These are phyloP conservation scores for Oreotrochilus melanogaster DNA, from an alignment of 2,113 vertebrate species.

Conservation along the genomic window DNA sequence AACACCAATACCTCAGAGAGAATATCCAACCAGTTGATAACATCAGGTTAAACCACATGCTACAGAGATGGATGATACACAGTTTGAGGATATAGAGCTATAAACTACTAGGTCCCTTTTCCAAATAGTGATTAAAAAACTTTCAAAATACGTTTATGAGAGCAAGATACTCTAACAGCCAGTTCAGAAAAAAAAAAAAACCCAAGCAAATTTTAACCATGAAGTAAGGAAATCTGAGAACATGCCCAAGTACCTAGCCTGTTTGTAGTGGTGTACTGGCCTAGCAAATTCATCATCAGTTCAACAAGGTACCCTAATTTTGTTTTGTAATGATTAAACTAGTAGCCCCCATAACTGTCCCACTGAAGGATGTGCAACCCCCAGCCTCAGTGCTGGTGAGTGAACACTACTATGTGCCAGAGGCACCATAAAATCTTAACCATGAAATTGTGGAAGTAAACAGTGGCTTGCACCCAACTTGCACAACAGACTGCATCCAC, in stretches of 20 bases:
- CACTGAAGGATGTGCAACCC: background rate
- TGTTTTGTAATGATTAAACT: background rate
- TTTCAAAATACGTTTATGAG: background rate
- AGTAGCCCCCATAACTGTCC: background rate
- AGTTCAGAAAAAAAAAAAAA: accelerated
- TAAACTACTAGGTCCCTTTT: background rate
- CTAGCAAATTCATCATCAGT: background rate
- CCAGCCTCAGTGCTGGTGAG: background rate
- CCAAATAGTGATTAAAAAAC: background rate
- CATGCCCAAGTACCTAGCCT: background rate
- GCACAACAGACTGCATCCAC: background rate
- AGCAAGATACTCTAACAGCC: background rate
- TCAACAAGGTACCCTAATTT: background rate
- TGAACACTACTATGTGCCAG: background rate
- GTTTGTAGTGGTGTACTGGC: background rate
- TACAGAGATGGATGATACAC: background rate
- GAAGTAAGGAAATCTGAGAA: background rate
- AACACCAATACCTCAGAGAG: background rate
- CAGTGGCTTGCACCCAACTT: accelerated
- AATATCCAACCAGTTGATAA: background rate
- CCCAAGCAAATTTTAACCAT: background rate
- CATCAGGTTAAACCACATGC: background rate
- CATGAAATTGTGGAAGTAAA: background rate
- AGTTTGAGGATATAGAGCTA: background rate
- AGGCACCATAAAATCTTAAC: background rate